These are phyloP conservation scores for Hormiphora californensis DNA, from an alignment of 37 sponge, comb jelly and placozoan genomes.

Conservation along the genomic window DNA sequence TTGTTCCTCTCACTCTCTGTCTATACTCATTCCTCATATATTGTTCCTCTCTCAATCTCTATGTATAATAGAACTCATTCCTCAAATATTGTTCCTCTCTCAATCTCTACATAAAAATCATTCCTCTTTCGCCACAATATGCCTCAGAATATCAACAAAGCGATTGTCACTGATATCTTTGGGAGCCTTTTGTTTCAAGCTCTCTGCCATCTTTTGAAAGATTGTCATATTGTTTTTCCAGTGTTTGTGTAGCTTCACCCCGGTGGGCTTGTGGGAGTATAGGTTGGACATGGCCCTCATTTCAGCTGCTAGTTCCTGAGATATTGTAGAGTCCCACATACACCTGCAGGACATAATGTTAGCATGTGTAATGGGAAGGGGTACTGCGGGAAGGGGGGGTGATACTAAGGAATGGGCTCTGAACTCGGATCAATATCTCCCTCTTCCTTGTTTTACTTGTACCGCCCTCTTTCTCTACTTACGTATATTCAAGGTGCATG, in stretches of 20 bases:
- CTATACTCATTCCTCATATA: too few species aligned
- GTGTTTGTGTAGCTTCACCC: conserved; percentile 14
- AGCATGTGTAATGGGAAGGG: too few species aligned
- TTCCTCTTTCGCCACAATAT: conserved; percentile 44
- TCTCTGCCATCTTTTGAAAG: conserved; percentile 38
- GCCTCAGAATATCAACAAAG: conserved; percentile 37
- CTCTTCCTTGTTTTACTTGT: too few species aligned
- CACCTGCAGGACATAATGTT: conserved; percentile 39
- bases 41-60: too few species aligned
- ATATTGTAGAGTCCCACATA: conserved; percentile 50
- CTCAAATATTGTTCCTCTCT: too few species aligned
- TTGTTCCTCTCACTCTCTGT: too few species aligned
- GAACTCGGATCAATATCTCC: too few species aligned
- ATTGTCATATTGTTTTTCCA: conserved; percentile 51
- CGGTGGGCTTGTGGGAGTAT: neutral
- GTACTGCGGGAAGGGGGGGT: too few species aligned
- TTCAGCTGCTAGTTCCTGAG: neutral
- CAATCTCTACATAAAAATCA: too few species aligned
- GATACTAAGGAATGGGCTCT: too few species aligned
- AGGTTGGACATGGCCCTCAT: conserved; percentile 11
- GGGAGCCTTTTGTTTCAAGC: conserved; percentile 20
- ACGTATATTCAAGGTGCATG: conserved; percentile 52
- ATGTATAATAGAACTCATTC: too few species aligned
- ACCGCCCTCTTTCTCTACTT: too few species aligned
- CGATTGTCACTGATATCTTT: conserved; percentile 23